Evolutionary conservation across 2,113 vertebrate genomes (phyloP).

Genomic region (Entosphenus tridentatus): DNA sequence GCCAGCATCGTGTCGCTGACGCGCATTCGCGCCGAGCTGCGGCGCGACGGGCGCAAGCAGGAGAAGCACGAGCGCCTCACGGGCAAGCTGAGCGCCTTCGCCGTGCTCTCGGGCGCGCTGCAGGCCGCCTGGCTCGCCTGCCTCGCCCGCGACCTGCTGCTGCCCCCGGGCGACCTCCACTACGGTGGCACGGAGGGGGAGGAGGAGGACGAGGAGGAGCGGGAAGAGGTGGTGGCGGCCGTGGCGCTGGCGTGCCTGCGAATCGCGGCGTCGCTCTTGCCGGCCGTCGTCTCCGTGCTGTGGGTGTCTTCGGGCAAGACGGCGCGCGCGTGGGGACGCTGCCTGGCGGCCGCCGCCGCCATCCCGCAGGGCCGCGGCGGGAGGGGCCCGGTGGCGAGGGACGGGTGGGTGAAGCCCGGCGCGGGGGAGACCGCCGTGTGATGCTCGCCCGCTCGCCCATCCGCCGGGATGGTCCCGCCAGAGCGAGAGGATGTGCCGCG

Average conservation of each 20-base stretch:
- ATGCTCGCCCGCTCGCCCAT: too few species aligned
- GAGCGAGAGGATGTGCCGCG: too few species aligned
- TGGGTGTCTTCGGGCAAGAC: slow-evolving; percentile 99
- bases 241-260: slow-evolving; percentile 87
- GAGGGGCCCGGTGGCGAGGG: slow-evolving; percentile 71
- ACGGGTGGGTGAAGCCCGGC: slow-evolving; percentile 19
- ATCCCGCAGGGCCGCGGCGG: slow-evolving; percentile 32
- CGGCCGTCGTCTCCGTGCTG: slow-evolving; percentile 93
- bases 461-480: too few species aligned
- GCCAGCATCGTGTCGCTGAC: slow-evolving; percentile 61
- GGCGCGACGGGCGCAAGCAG: slow-evolving; percentile 90
- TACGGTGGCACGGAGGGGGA: slow-evolving; percentile 41
- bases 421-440: too few species aligned
- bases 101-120: slow-evolving; percentile 89
- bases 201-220: too few species aligned
- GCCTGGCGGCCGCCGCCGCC: slow-evolving; percentile 16
- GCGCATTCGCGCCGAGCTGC: slow-evolving; percentile 92
- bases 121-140: slow-evolving; percentile 84
- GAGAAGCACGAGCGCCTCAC: slow-evolving; percentile 90
- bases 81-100: slow-evolving; percentile 96
- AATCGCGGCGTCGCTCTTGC: slow-evolving; percentile 84
- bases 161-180: slow-evolving; percentile 61
- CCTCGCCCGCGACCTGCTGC: slow-evolving; percentile 78
- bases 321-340: slow-evolving; percentile 85
- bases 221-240: too few species aligned